Percentiles rank a stretch among this genome's conserved stretches.
Evolutionary conservation across 1,140 invertebrate genomes (phyloP).

Genomic region (Diorhabda sublineata): DNA sequence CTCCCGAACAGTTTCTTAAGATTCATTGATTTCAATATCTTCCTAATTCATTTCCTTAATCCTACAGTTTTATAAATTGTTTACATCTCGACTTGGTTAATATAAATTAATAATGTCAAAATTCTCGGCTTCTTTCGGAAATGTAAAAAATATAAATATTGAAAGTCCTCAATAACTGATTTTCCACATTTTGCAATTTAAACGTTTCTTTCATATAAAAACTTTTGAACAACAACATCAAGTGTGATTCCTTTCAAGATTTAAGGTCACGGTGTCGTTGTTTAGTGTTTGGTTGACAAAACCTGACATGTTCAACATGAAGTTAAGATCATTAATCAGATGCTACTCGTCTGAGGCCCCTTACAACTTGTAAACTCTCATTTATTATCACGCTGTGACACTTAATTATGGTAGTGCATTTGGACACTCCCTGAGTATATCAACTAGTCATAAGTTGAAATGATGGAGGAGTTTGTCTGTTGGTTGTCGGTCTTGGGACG

Average conservation of each 20-base stretch:
- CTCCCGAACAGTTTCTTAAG: no score
- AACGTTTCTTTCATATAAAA: no score
- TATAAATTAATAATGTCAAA: no score
- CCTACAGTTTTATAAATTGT: no score
- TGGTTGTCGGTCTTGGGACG: background rate
- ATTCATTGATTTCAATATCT: no score
- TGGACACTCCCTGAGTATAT: slow-evolving; percentile 25
- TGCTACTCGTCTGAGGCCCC: slow-evolving; percentile 31
- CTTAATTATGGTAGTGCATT: slow-evolving; percentile 38
- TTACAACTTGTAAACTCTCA: slow-evolving; percentile 35
- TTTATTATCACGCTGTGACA: slow-evolving; percentile 41
- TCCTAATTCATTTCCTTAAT: no score
- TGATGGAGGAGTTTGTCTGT: background rate
- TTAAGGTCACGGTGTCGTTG: slow-evolving; percentile 35
- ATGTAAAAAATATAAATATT: no score
- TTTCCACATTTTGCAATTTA: no score
- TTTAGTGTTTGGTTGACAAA: slow-evolving; percentile 43
- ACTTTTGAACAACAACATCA: slow-evolving; percentile 3
- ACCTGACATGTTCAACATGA: slow-evolving; percentile 40
- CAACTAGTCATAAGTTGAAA: slow-evolving; percentile 26
- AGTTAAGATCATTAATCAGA: slow-evolving; percentile 42
- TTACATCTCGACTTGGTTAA: no score
- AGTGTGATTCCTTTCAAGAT: slow-evolving; percentile 9
- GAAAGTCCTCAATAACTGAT: no score
- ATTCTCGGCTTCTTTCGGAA: no score